Evolutionary conservation across 2,797 vertebrate genomes (phyloP), one percentile per base, ranked within the genome.

Genomic region (Gephyroberyx darwinii): DNA sequence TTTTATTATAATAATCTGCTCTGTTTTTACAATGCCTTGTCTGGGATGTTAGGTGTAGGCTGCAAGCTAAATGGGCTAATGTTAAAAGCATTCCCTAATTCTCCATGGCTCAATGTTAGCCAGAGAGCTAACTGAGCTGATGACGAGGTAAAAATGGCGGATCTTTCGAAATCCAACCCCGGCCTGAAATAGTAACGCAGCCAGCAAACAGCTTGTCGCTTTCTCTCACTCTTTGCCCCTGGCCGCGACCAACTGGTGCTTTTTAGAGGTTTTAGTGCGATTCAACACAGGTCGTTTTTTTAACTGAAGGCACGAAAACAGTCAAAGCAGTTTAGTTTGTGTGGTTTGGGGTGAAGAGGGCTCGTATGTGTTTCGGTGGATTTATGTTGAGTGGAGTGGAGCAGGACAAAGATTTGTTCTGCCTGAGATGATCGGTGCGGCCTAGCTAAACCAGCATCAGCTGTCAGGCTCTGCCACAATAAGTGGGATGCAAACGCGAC

Each of bases 121-220:
- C 75, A 52, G 10, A 9, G 69, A 88, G 90, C 89, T 90, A 94
- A 87, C 90, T 66, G 88, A 90, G 86, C 84, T 93, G 95, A 96
- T 97, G 96, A 98, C 96, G 96, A 94, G 90, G 93, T 95, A 95
- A 97, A 97, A 96, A 97, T 97, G 96, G 96, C 96, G 96, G 96
- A 97, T 96, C 96, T 98, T 98, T 98, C 96, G 96, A 98, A 98
- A 97, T 97, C 92, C 93, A 94, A 95, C 89, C 93, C 95, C 89
- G 88, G 94, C 95, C 95, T 95, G 95, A 95, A 95, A 94, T 94
- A 95, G 92, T 89, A 89, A 78, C 89, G 77, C 77, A 81, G 84
- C 75, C 75, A 75, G 64, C 65, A 66, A 58, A 22, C 59, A 62
- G 78, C 77, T 45, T 19, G 71, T 48, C 69, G 69, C 69, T 37